A percentile compares a stretch with the other conserved stretches of the same genome.
Evolutionary conservation across 2,797 vertebrate genomes (phyloP).

Genomic region (Falco cherrug): DNA sequence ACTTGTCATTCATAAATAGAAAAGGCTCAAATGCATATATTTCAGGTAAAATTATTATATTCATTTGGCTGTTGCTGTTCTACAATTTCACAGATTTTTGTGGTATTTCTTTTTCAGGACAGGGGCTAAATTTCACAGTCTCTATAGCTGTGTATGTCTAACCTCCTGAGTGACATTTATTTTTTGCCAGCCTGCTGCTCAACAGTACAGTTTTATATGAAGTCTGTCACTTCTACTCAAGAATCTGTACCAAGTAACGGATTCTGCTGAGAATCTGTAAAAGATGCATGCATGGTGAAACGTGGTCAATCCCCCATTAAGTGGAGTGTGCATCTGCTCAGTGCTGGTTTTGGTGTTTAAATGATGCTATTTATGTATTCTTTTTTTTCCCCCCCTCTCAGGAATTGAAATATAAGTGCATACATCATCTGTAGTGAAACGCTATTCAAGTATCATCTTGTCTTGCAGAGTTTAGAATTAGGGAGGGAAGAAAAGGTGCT

Average conservation of each 20-base stretch:
- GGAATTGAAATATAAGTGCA: background rate
- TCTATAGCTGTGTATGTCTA: slow-evolving; percentile 58
- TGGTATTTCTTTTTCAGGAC: slow-evolving; percentile 44
- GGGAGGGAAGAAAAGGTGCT: background rate
- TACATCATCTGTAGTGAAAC: background rate
- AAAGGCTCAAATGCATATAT: slow-evolving; percentile 31
- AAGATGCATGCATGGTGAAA: background rate
- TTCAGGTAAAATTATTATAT: slow-evolving; percentile 45
- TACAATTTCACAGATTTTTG: background rate
- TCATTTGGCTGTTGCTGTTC: background rate
- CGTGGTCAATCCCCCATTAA: background rate
- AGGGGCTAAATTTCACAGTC: slow-evolving; percentile 56
- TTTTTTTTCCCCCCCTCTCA: background rate
- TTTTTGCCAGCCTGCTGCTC: slow-evolving; percentile 62
- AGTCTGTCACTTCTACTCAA: slow-evolving; percentile 29
- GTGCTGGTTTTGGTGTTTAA: background rate
- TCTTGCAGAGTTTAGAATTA: background rate
- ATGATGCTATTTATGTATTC: background rate
- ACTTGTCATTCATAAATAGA: slow-evolving; percentile 62
- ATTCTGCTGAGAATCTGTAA: slow-evolving; percentile 19
- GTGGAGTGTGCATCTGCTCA: background rate
- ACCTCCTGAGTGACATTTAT: slow-evolving; percentile 62
- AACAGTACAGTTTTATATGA: slow-evolving; percentile 19
- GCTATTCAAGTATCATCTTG: background rate
- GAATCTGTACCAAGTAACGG: slow-evolving; percentile 21